Evolutionary conservation across 2,113 vertebrate genomes (phyloP).

Genomic region (Sisor rabdophorus): DNA sequence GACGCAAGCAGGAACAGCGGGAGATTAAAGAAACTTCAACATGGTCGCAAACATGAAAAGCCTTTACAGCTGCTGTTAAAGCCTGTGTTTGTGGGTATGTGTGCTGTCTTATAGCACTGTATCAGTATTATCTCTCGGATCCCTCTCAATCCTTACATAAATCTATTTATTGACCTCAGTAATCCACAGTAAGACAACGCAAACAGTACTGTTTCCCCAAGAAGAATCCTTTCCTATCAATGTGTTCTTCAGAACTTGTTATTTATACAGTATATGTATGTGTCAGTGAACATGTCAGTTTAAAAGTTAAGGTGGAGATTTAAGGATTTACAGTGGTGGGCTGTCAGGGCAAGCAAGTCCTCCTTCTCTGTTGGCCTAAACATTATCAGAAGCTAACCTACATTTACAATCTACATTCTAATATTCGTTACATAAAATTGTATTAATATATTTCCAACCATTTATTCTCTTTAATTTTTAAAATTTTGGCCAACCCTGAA

Average conservation of each 20-base stretch:
- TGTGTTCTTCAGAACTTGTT: not conserved
- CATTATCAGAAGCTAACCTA: too few relatives aligned
- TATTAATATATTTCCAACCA: too few relatives aligned
- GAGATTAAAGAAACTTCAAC: constrained; percentile 63
- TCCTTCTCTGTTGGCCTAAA: too few relatives aligned
- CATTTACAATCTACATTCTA: too few relatives aligned
- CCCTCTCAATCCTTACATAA: constrained; percentile 37
- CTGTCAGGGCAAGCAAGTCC: too few relatives aligned
- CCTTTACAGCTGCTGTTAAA: constrained; percentile 57
- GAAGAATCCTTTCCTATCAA: constrained; percentile 27
- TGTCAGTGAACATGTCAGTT: not conserved
- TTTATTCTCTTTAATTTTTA: too few relatives aligned
- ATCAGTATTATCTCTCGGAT: constrained; percentile 33
- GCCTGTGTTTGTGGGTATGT: constrained; percentile 46
- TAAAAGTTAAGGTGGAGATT: not conserved
- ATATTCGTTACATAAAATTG: too few relatives aligned
- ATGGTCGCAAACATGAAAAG: constrained; percentile 57
- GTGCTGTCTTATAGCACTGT: constrained; percentile 27
- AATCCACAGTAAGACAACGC: constrained; percentile 32
- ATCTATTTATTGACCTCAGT: constrained; percentile 39
- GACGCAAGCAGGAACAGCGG: constrained; percentile 48
- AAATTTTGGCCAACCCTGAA: too few relatives aligned
- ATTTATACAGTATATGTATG: too few relatives aligned
- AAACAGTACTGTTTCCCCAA: constrained; percentile 20
- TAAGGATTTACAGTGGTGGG: too few relatives aligned